phyloP scores from a whole-genome alignment of 1,140 invertebrate genomes.

The Trissolcus basalis region DNA sequence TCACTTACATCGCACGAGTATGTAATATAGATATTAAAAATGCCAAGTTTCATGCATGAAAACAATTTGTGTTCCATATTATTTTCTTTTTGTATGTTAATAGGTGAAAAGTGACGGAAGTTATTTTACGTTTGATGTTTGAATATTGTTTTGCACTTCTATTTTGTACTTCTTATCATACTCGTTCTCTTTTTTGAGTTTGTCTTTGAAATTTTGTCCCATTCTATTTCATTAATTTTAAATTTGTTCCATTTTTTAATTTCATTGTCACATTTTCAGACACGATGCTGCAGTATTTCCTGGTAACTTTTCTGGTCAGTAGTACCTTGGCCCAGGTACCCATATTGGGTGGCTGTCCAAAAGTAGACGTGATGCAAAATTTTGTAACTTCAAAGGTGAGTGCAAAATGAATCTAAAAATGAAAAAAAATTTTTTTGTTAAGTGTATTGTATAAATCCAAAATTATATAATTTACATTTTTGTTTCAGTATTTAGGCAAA shows the following conservation, averaged over 20 bases:
- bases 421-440: background rate
- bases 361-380: slow-evolving; percentile 78
- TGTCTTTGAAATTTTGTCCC: too few species aligned
- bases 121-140: background rate
- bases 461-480: background rate
- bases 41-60: slow-evolving; percentile 8
- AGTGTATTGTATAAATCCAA: background rate
- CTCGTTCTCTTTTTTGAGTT: too few species aligned
- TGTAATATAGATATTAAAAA: slow-evolving; percentile 7
- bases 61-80: slow-evolving; percentile 11
- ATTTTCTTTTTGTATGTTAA: slow-evolving; percentile 10
- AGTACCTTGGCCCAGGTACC: slow-evolving; percentile 78
- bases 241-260: too few species aligned
- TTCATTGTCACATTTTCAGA: slow-evolving; percentile 37
- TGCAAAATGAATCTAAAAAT: slow-evolving; percentile 18
- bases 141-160: background rate
- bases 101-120: slow-evolving; percentile 12
- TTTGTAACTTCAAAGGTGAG: slow-evolving; percentile 79
- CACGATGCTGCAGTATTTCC: slow-evolving; percentile 26
- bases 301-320: slow-evolving; percentile 39
- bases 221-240: too few species aligned
- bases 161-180: slow-evolving; percentile 10
- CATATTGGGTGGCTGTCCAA: slow-evolving; percentile 80
- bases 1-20: slow-evolving; percentile 19
- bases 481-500: slow-evolving; percentile 82